Base-by-base conservation (phyloP, 2,888 invertebrate species). In the Caenorhabditis auriculariae region DNA sequence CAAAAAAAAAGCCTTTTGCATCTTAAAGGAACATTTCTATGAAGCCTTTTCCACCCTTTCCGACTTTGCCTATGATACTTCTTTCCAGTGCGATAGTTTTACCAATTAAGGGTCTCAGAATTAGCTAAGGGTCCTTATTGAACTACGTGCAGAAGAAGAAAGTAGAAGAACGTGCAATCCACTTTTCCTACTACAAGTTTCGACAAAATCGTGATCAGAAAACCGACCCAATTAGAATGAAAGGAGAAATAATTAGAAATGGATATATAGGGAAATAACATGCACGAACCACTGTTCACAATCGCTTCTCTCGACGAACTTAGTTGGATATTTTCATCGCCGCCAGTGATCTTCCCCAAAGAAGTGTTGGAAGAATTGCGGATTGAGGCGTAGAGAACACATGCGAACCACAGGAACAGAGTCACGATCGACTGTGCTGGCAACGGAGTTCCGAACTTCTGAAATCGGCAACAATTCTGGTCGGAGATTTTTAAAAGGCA, bases 311-410 rank as follows among this genome's bases (percentile, higher is more conserved):
- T 43, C n/a, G 60, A 69, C 78, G 75, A 68, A 79, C 79, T 78
- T 28, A 75, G 60, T 46, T 74, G 69, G 44, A 72, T 69, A 46
- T 60, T 65, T 49, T 79, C 76, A n/a, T 68, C 64, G 17, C 62
- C 72, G 32, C 76, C 89, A 32, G 91, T 91, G 37, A 96, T 88
- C 84, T 91, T 91, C 28, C 93, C 92, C 0, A 86, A 83, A 2
- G 85, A 84, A 35, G 91, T 91, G 78, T 89, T 89, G 29, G 91
- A 91, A 27, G 93, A 92, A n/a, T 93, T 91, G 38, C 94, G 88
- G 60, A 98, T 87, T 72, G 93, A 85, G 12, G 96, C 95, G 85
- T 98, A 98, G 53, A 99, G 86, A 46, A 98, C 91, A 83, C 94
- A 95, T 79, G 89, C 87, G 83, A 92, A 88, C 93, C 94, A 99